Conservation (phyloP, 2,113 vertebrate species). For the Ceratotherium simum region DNA sequence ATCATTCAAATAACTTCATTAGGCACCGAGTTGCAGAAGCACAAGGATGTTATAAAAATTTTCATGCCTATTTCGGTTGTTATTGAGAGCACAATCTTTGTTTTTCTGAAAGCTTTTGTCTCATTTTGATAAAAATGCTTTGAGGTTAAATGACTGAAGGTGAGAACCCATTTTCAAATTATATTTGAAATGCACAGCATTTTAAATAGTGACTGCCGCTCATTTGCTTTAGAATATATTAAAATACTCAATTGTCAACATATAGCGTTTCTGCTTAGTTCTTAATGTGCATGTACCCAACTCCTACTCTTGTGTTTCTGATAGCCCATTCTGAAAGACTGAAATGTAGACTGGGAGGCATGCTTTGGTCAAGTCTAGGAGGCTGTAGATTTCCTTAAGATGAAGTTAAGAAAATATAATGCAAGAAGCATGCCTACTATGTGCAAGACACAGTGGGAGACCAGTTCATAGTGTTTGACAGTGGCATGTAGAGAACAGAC, state of each 20-base stretch:
- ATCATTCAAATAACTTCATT: conserved; percentile 20
- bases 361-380: neutral
- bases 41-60: neutral
- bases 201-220: neutral
- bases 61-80: conserved; percentile 11
- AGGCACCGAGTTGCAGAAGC: conserved; percentile 18
- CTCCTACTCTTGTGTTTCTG: conserved; percentile 5
- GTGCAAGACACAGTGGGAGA: neutral
- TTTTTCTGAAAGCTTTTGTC: neutral
- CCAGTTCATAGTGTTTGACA: neutral
- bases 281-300: neutral
- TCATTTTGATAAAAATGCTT: conserved; percentile 34
- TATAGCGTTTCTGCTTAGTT: neutral
- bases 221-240: neutral
- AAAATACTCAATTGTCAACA: neutral
- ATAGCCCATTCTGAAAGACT: neutral
- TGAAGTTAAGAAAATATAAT: neutral
- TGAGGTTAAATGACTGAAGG: neutral
- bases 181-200: neutral
- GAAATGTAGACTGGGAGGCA: neutral
- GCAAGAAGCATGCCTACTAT: neutral
- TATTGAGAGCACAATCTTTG: conserved; percentile 19
- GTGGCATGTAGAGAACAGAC: neutral
- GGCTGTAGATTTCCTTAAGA: conserved; percentile 14
- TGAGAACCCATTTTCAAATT: conserved; percentile 53